Evolutionary conservation across 2,113 vertebrate genomes (phyloP).

Genomic region (Cephalopholis sonnerati): DNA sequence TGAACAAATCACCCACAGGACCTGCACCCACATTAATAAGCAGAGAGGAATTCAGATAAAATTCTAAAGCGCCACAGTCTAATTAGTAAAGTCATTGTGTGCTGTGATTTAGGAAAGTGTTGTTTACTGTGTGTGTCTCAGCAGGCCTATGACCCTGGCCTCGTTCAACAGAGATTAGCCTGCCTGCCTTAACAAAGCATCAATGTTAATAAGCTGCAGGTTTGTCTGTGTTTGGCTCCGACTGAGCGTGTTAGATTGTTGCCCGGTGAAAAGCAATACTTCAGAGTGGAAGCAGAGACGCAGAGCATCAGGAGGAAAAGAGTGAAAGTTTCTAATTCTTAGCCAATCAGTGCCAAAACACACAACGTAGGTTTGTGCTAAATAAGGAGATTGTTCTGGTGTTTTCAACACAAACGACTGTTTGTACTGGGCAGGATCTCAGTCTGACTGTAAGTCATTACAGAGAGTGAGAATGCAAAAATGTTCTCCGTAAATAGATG

Average conservation of each 20-base stretch:
- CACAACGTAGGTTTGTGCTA: background rate
- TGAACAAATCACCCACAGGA: constrained; percentile 15
- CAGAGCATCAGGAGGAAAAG: too few species aligned
- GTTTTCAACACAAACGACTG: background rate
- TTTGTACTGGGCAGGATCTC: background rate
- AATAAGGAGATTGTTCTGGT: background rate
- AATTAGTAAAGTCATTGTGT: background rate
- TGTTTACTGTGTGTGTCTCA: constrained; percentile 10
- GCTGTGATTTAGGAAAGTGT: background rate
- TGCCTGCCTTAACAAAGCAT: constrained; percentile 1
- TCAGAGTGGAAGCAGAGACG: background rate
- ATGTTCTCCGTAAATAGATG: background rate
- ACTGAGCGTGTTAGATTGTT: background rate
- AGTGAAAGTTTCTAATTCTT: background rate
- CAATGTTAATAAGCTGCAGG: constrained; percentile 11
- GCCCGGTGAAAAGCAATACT: background rate
- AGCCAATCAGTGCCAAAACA: background rate
- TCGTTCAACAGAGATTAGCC: background rate
- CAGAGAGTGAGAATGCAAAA: background rate
- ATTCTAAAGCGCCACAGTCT: background rate
- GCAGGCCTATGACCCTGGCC: background rate
- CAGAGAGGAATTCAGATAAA: constrained; percentile 4
- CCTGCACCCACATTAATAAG: constrained; percentile 3
- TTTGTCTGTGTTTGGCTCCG: constrained; percentile 1
- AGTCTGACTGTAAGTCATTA: background rate